These are phyloP conservation scores for Drosophila crucigera DNA, from an alignment of 2,888 invertebrate species.

Conservation along the genomic window DNA sequence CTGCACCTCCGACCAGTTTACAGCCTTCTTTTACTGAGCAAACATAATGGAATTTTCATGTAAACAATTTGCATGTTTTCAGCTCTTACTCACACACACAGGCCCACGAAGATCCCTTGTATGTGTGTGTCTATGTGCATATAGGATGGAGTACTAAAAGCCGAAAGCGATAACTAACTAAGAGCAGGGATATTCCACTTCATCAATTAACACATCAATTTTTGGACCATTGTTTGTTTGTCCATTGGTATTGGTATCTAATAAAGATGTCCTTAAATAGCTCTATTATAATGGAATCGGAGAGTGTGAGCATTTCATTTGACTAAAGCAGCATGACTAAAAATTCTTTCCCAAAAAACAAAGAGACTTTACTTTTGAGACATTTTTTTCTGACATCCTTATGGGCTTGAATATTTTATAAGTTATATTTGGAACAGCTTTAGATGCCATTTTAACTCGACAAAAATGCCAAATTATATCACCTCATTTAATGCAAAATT, in stretches of 20 bases:
- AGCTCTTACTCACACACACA: constrained; percentile 28
- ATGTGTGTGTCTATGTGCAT: not conserved
- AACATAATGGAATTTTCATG: constrained; percentile 79
- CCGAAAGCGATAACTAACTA: constrained; percentile 2
- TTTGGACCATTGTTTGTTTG: constrained; percentile 37
- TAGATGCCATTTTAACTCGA: not conserved
- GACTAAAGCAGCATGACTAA: not conserved
- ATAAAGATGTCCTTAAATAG: constrained; percentile 39
- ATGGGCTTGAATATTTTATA: not conserved
- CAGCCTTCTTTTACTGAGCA: constrained; percentile 53
- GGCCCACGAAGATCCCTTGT: not conserved
- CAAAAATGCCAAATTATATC: not conserved
- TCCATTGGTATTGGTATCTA: constrained; percentile 36
- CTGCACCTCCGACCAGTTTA: constrained; percentile 48
- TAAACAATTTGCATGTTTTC: constrained; percentile 78
- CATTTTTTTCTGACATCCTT: not conserved
- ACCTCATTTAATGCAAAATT: not conserved
- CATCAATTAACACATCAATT: constrained; percentile 73
- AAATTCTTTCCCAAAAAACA: no score
- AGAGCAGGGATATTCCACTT: constrained; percentile 33
- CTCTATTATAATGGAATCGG: constrained; percentile 12
- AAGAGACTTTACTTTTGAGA: not conserved
- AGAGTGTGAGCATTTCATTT: constrained; percentile 11
- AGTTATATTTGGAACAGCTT: not conserved
- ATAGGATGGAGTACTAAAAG: not conserved